Base-by-base conservation (phyloP, 1,140 invertebrate species). In the Drosophila parvula region DNA sequence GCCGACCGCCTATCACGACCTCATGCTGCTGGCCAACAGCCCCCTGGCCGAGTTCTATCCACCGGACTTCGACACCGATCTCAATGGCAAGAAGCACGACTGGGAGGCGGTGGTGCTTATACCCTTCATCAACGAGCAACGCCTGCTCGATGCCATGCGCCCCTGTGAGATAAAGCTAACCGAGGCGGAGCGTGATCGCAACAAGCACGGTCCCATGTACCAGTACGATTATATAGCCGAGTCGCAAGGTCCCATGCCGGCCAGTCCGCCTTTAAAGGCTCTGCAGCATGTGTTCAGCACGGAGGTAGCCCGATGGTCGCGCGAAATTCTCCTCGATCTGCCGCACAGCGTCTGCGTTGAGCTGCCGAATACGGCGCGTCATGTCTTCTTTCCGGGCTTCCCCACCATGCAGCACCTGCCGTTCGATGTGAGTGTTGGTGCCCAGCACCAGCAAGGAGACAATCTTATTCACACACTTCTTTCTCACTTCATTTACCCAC, bases 51-150 rank as follows among this genome's bases (percentile, higher is more conserved):
- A 97, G 68, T 99, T 96, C 92, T 99, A 98, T 93, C 98, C 98
- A 0, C 84, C 94, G 18, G 94, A 98, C 22, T 99, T 99, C 92
- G 94, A 97, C 80, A 98, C 96, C 0, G 97, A 98, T 93, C 93
- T 97, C 32, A 97, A 99, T 93, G 98, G 98, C 1, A 99, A 99
- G 90, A 95, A 95, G 81, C 96, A 99, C 81, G 97, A 99, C 67
- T 99, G 98, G 98, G 98, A 99, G 92, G 98, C 98, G 27, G 96
- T 99, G 0, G 98, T 99, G 8, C 93, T 99, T 1, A 98, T 99
- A 85, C 98, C 98, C 1, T 99, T 99, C 82, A 99, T 99, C 81
- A 96, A 99, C 76, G 98, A 99, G 58, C 70, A 93, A 41, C 93
- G 94, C 51, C 93, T 98, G 47, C 86, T 98, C 34, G 92, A 94